Evolutionary conservation across 2,888 invertebrate species (phyloP).

Genomic region (Sphecodes monilicornis): DNA sequence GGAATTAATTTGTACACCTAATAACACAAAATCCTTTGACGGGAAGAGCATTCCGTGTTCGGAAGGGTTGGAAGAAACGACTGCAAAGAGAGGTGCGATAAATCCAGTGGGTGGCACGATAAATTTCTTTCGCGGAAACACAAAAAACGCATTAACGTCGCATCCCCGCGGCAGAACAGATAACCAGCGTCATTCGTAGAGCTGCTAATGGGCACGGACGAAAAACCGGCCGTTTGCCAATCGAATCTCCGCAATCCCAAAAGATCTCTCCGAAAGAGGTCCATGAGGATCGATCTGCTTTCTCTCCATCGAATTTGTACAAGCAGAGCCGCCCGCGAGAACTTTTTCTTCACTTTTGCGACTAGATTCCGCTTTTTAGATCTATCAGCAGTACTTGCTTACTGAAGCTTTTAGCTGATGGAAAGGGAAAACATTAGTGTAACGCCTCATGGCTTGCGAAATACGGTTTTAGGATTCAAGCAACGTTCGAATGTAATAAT

Average conservation of each 20-base stretch:
- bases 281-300: neutral
- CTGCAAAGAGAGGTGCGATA: slow-evolving; percentile 53
- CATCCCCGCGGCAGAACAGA: slow-evolving; percentile 49
- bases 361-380: neutral
- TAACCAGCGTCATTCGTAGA: slow-evolving; percentile 53
- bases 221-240: slow-evolving; percentile 13
- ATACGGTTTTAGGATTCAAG: neutral
- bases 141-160: slow-evolving; percentile 74
- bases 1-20: neutral
- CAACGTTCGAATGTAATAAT: neutral
- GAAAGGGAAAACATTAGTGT: neutral
- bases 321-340: neutral
- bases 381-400: neutral
- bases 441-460: neutral
- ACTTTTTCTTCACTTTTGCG: neutral
- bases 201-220: slow-evolving; percentile 29
- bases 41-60: slow-evolving; percentile 1
- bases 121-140: slow-evolving; percentile 72
- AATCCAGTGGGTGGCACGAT: slow-evolving; percentile 68
- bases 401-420: neutral
- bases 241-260: slow-evolving; percentile 17
- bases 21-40: neutral
- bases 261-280: slow-evolving; percentile 10
- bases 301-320: neutral
- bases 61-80: slow-evolving; percentile 35